phyloP scores from a whole-genome alignment of 1,140 invertebrate genomes.

The Schmidtea mediterranea region DNA sequence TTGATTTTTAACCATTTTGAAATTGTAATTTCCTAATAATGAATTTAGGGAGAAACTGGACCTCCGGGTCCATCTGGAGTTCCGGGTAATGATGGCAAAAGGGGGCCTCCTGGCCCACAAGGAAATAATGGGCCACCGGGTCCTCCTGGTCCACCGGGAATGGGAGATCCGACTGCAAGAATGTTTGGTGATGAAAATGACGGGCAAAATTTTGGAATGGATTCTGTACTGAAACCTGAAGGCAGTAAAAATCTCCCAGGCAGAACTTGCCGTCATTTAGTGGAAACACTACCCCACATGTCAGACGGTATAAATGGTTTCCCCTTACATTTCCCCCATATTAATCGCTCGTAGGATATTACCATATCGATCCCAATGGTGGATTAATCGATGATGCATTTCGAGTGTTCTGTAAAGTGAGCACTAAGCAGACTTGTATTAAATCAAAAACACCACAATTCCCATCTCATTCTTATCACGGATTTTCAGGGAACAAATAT shows the following conservation, averaged over 20 bases:
- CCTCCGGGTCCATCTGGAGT: slow-evolving; percentile 2
- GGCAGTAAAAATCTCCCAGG: slow-evolving; percentile 3
- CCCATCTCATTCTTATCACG: background rate
- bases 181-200: background rate
- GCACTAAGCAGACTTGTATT: slow-evolving; percentile 4
- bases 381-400: background rate
- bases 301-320: background rate
- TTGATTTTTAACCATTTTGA: too few species aligned
- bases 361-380: slow-evolving; percentile 3
- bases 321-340: background rate
- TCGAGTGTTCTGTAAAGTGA: background rate
- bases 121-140: slow-evolving; percentile 12
- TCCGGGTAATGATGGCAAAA: slow-evolving; percentile 1
- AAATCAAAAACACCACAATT: background rate
- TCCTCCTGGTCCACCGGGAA: slow-evolving; percentile 7
- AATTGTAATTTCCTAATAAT: too few species aligned
- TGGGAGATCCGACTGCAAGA: background rate
- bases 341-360: background rate
- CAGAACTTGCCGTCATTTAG: background rate
- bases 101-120: background rate
- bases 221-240: background rate
- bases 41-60: background rate
- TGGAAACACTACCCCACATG: background rate
- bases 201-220: background rate
- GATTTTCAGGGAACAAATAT: too few species aligned